Evolutionary conservation across 2,888 invertebrate species (phyloP).

Genomic region (Molorchus minor): DNA sequence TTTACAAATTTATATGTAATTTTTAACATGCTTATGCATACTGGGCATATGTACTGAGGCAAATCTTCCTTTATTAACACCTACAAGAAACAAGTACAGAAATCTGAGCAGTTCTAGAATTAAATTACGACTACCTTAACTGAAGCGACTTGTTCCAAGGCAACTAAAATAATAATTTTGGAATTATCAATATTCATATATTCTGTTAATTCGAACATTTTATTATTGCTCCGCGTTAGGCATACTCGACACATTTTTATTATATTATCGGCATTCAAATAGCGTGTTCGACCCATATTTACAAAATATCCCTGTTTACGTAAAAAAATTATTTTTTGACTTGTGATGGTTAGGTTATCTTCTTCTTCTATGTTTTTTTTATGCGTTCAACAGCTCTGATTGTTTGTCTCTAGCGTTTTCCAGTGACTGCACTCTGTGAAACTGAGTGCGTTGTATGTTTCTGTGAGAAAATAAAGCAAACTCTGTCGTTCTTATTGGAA

Average conservation of each 20-base stretch:
- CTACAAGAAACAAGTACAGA: conserved; percentile 29
- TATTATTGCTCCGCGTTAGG: conserved; percentile 31
- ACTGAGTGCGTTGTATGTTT: too few relatives aligned
- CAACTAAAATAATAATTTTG: conserved; percentile 24
- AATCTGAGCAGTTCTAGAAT: neutral
- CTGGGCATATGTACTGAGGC: conserved; percentile 35
- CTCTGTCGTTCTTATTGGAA: too few relatives aligned
- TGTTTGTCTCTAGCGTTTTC: too few relatives aligned
- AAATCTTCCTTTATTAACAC: conserved; percentile 24
- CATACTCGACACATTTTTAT: conserved; percentile 35
- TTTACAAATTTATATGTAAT: conserved; percentile 31
- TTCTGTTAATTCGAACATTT: conserved; percentile 33
- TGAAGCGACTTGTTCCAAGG: conserved; percentile 31
- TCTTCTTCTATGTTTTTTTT: too few relatives aligned
- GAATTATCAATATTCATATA: conserved; percentile 20
- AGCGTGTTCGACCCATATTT: conserved; percentile 11
- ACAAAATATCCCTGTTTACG: too few relatives aligned
- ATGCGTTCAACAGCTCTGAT: too few relatives aligned
- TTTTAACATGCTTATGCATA: conserved; percentile 35
- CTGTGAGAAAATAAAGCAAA: too few relatives aligned
- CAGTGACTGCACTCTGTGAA: too few relatives aligned
- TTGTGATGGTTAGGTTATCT: too few relatives aligned
- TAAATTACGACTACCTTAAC: conserved; percentile 18
- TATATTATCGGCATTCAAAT: conserved; percentile 21
- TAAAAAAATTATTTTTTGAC: too few relatives aligned